phyloP scores from a whole-genome alignment of 2,797 vertebrate genomes.

The Fistularia tabacaria region DNA sequence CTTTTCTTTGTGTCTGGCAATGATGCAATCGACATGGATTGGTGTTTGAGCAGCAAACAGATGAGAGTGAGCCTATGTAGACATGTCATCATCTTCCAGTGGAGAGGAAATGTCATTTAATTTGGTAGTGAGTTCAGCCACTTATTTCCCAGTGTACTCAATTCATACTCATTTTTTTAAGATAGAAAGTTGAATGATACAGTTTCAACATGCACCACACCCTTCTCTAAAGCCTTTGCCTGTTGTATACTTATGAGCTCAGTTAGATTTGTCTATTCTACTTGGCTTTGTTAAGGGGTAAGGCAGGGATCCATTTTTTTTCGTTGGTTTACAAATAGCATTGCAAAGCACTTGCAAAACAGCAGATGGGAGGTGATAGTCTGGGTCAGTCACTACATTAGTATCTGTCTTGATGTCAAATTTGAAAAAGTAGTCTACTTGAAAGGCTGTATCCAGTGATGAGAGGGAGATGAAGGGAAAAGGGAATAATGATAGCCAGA shows the following conservation, averaged over 20 bases:
- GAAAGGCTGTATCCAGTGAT: neutral
- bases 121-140: neutral
- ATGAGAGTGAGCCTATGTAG: conserved; percentile 22
- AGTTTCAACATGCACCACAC: conserved; percentile 12
- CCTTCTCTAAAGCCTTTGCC: neutral
- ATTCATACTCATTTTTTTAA: conserved; percentile 10
- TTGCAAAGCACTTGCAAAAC: too few species aligned
- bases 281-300: neutral
- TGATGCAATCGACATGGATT: conserved; percentile 7
- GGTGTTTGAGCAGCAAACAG: conserved; percentile 37
- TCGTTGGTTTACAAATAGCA: too few species aligned
- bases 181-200: neutral
- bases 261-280: neutral
- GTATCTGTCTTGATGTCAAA: too few species aligned
- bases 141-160: conserved; percentile 11
- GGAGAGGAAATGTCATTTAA: conserved; percentile 23
- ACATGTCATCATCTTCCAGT: conserved; percentile 18
- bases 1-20: conserved; percentile 56
- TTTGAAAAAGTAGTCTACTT: neutral
- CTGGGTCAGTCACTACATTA: too few species aligned
- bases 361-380: too few species aligned
- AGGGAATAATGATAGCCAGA: conserved; percentile 2
- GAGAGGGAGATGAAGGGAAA: neutral
- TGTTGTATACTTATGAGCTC: neutral
- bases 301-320: neutral